Evolutionary conservation across 2,888 invertebrate genomes (phyloP), one percentile per base, ranked within the genome.

Genomic region (Clanis bilineata): DNA sequence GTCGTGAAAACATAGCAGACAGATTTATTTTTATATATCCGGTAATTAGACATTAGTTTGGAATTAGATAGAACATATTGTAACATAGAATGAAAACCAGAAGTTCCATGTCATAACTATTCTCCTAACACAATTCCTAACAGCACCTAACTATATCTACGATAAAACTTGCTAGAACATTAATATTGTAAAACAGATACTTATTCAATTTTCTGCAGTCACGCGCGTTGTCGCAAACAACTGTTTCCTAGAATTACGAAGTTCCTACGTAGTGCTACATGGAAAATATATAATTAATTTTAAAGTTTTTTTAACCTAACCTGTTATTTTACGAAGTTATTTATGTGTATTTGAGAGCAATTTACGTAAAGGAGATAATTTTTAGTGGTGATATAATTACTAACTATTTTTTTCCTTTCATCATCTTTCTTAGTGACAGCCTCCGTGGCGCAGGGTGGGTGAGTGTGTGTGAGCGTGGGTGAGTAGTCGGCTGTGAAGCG

Each of bases 181-280:
- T 12, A 43, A 44, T 32, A 51, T 32, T 18, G 32, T 51, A 51
- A 32, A 51, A 51, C 51, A 38, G 23, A 56, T 22, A 57, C 22
- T 45, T 45, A 57, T 57, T 72, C 65, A 73, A 67, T 72, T 80
- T 77, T 73, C 75, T 73, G 68, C 72, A 79, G 76, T 79, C 80
- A 87, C 84, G 84, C 83, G 80, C 80, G 67, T 73, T 79, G 86
- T 86, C 86, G 78, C 78, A 73, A 82, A 76, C 86, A 87, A 85
- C 83, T 87, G 86, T 72, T 82, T 70, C 79, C 28, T 76, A 85
- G 79, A 87, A 80, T 79, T 82, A 86, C 82, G 79, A 77, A 78
- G 77, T 73, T 75, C 43, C 32, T 43, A 41, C 55, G 41, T 59
- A 58, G 75, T 82, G 74, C 70, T 72, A 81, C 79, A 78, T 76